Conservation (phyloP, 2,888 invertebrate species). For the Laspeyria flexula region DNA sequence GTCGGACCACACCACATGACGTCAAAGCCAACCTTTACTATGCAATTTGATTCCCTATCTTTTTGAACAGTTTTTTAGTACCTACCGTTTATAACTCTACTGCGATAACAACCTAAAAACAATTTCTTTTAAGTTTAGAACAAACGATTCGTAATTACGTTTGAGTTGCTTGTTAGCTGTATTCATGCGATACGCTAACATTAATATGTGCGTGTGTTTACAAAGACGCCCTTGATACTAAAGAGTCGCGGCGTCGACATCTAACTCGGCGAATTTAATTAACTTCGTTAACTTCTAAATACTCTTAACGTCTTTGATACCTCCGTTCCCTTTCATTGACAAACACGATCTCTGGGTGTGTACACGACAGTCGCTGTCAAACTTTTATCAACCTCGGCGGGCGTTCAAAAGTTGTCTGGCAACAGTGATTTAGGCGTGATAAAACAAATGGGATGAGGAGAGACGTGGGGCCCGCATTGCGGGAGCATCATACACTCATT, state of each 20-base stretch:
- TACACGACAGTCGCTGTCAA: slow-evolving; percentile 79
- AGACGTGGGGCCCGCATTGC: slow-evolving; percentile 76
- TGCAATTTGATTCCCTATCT: slow-evolving; percentile 66
- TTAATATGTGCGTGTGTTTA: slow-evolving; percentile 81
- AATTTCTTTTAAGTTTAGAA: slow-evolving; percentile 56
- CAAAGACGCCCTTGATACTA: slow-evolving; percentile 80
- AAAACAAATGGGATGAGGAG: slow-evolving; percentile 78
- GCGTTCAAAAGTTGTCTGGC: slow-evolving; percentile 70
- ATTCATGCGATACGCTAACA: slow-evolving; percentile 77
- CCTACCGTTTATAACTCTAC: neutral
- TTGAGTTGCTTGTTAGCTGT: slow-evolving; percentile 71
- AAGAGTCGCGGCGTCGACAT: slow-evolving; percentile 76
- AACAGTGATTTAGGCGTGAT: slow-evolving; percentile 83
- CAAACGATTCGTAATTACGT: slow-evolving; percentile 72
- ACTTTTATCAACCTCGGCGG: slow-evolving; percentile 74
- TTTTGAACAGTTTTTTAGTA: slow-evolving; percentile 18
- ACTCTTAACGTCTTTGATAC: slow-evolving; percentile 85
- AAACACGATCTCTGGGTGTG: slow-evolving; percentile 71
- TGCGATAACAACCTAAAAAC: slow-evolving; percentile 33
- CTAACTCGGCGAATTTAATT: slow-evolving; percentile 84
- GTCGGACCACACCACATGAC: slow-evolving; percentile 51
- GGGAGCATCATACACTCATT: slow-evolving; percentile 80
- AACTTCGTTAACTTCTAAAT: slow-evolving; percentile 85
- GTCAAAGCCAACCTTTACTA: slow-evolving; percentile 64
- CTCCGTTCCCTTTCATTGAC: slow-evolving; percentile 77